Evolutionary conservation across 2,113 vertebrate species (phyloP), one percentile per base, ranked within the genome.

Genomic region (Scomber colias): DNA sequence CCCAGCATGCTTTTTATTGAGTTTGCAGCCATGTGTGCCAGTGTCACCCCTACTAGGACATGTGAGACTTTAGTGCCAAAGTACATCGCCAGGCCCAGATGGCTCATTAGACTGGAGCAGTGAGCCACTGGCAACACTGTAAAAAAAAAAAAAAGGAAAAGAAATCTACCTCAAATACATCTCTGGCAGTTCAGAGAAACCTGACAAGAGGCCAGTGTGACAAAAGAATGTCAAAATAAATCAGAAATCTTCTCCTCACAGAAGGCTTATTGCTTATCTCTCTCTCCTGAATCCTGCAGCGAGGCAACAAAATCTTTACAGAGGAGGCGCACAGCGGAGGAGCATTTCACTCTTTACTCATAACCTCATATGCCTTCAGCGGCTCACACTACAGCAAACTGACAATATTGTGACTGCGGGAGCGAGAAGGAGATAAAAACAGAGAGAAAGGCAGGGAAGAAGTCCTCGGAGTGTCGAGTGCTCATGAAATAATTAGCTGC

Each of bases 51-150:
- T 49, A 46, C 66, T 7, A 79, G 84, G 79, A 80, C 73, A 64
- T 14, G 40, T 77, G 64, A 19, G 53, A 76, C 57, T 66, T 46
- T 53, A 40, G 68, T 71, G 73, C 79, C 79, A 80, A 14, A 71
- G 59, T 49, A 71, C 72, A 75, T 67, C 16, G 8, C 27, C 17
- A 13, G 61, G 84, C 84, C 76, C 79, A 90, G 77, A 87, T 87
- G 85, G 82, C 85, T 87, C 77, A 87, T 86, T 87, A 90, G 70
- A 14, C 66, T 16, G 66, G 57, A 83, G 85, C 65, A 7, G 75
- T 2, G 69, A 81, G 82, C 76, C 46, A 35, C 75, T 54, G 71
- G 75, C 75, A 44, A 51, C 15, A 24, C 21, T 4, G 44, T 46
- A 5, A 8, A 17, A 60, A 51, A 24, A 31, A 24, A 16, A 59